Percentiles rank a stretch among this genome's conserved stretches.
Conservation (phyloP, 2,113 vertebrate species). For the Polypterus senegalus region DNA sequence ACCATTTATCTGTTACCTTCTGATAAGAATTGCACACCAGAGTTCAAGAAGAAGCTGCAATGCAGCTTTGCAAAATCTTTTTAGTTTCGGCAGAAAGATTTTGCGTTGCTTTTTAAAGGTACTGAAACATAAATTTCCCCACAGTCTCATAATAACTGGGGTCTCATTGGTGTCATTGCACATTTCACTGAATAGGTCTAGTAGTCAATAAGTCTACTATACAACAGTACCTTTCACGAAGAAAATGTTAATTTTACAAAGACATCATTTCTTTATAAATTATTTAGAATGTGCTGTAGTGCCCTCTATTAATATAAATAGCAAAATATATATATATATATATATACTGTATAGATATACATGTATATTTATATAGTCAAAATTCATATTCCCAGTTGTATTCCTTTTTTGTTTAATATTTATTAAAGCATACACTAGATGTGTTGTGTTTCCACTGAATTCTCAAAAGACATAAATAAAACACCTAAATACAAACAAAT, state of each 20-base stretch:
- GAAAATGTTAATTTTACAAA: slow-evolving; percentile 76
- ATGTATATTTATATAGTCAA: slow-evolving; percentile 24
- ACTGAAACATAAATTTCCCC: slow-evolving; percentile 44
- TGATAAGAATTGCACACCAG: slow-evolving; percentile 33
- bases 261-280: slow-evolving; percentile 42
- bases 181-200: slow-evolving; percentile 46
- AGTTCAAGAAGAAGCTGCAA: slow-evolving; percentile 44
- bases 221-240: slow-evolving; percentile 63
- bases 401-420: slow-evolving; percentile 43
- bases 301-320: slow-evolving; percentile 74
- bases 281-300: slow-evolving; percentile 67
- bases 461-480: slow-evolving; percentile 33
- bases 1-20: too few species aligned
- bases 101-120: slow-evolving; percentile 39
- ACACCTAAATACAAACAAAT: slow-evolving; percentile 43
- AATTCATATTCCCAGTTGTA: slow-evolving; percentile 44
- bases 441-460: slow-evolving; percentile 29
- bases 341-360: slow-evolving; percentile 38
- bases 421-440: slow-evolving; percentile 39
- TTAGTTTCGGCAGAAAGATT: slow-evolving; percentile 34
- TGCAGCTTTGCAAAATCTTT: slow-evolving; percentile 29
- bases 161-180: too few species aligned
- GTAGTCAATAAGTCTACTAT: slow-evolving; percentile 59
- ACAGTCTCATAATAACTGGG: too few species aligned
- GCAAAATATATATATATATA: slow-evolving; percentile 70